Percentiles rank a stretch among this genome's conserved stretches.
phyloP scores from a whole-genome alignment of 2,113 vertebrate species.

The Tricholaema leucomelas region DNA sequence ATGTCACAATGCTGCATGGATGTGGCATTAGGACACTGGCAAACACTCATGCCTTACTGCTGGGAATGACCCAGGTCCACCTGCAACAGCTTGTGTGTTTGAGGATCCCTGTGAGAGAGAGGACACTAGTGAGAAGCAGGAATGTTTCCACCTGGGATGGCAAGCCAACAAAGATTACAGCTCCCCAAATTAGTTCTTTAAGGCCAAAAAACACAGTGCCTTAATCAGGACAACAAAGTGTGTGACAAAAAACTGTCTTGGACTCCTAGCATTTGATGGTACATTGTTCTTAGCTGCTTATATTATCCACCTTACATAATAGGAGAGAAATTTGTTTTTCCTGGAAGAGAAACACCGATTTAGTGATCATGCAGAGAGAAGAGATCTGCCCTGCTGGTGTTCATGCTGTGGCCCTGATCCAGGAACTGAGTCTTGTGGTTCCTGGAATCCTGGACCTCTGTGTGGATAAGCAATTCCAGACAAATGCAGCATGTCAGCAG shows the following conservation, averaged over 20 bases:
- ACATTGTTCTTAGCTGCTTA: not conserved
- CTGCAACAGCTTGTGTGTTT: too few relatives aligned
- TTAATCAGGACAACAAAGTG: not conserved
- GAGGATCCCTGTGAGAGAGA: too few relatives aligned
- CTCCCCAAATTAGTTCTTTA: not conserved
- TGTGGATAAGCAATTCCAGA: not conserved
- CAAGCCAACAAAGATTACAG: not conserved
- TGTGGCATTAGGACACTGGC: too few relatives aligned
- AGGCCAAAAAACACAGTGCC: not conserved
- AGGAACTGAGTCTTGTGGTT: too few relatives aligned
- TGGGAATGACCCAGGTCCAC: too few relatives aligned
- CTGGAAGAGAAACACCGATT: not conserved
- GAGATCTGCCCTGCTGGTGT: not conserved
- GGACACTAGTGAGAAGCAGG: not conserved
- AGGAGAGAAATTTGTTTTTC: not conserved
- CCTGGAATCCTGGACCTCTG: not conserved
- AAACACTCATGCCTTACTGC: too few relatives aligned
- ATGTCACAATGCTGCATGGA: too few relatives aligned
- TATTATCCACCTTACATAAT: not conserved
- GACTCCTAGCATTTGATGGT: not conserved
- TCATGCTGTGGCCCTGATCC: not conserved
- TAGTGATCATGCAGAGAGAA: not conserved
- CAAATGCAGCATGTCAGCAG: not conserved
- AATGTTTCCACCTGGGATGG: not conserved
- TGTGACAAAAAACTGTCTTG: not conserved